Conservation (phyloP, 2,888 invertebrate species). For the Tenthredo amoena region DNA sequence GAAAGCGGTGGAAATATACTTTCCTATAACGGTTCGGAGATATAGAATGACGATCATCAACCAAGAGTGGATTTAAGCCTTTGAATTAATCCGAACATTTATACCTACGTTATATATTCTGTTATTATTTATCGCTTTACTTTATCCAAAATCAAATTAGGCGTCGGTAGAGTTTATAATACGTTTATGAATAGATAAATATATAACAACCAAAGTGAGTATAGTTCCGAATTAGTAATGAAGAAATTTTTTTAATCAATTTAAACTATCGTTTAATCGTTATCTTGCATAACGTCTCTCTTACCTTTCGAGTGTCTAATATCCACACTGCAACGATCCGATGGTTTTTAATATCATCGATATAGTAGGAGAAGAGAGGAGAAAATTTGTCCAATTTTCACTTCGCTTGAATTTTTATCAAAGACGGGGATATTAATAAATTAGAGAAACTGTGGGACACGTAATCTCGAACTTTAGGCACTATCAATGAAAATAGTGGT, state of each 20-base stretch:
- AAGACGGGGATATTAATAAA: background rate
- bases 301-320: background rate
- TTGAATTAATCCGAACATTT: conserved; percentile 2
- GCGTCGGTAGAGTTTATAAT: background rate
- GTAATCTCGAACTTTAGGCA: conserved; percentile 24
- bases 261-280: background rate
- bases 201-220: background rate
- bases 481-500: conserved; percentile 18
- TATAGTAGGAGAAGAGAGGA: background rate
- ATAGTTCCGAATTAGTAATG: background rate
- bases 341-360: background rate
- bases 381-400: background rate
- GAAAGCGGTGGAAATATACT: conserved; percentile 10
- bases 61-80: background rate
- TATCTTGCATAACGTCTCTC: background rate
- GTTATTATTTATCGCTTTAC: background rate
- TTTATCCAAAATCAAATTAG: background rate
- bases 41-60: background rate
- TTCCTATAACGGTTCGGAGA: conserved; percentile 1
- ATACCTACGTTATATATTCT: background rate
- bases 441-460: background rate
- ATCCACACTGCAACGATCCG: background rate
- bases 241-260: background rate
- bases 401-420: background rate
- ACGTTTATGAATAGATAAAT: background rate